Base-by-base conservation (phyloP, 2,797 vertebrate species). In the Galagoides demidoff region DNA sequence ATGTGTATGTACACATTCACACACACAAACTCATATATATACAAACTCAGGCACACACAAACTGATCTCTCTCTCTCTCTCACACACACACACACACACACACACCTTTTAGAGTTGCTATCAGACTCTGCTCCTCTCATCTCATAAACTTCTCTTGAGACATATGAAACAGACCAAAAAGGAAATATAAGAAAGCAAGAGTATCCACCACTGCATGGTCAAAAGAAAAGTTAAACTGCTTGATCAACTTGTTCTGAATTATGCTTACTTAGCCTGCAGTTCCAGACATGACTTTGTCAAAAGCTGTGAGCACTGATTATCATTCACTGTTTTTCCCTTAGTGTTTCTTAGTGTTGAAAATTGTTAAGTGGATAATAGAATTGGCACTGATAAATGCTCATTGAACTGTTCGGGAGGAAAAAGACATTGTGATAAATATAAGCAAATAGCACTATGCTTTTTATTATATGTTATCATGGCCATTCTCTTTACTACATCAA, bases 381-480 rank as follows among this genome's bases (percentile, higher is more conserved):
- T 2, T 92, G 81, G 22, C 29, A 95, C 31, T 95, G 64, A 95
- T 76, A 85, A 92, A 87, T 88, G 87, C 57, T 79, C 70, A 95
- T 3, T 85, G 88, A 88, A 92, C 70, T 92, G 23, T 77, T 94
- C 2, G 68, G 45, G 23, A 85, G 59, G 12, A 95, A 95, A 96
- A 94, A 76, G 61, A 78, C 16, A 74, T 14, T 82, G 63, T 92
- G 59, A 96, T 89, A 94, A 92, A 95, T 66, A 94, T n/a, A 78
- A 92, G 61, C 55, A 96, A 96, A 89, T 4, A 77, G 2, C 55
- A 63, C n/a, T 63, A 14, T 59, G 37, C 17, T 81, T 94, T 95
- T 94, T 73, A 93, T 82, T 91, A 95, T 92, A 61, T 92, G 45
- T 87, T 94, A 77, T 57, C 71, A 79, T 64, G 34, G 14, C 22